Percentiles rank a stretch among this genome's conserved stretches.
These are phyloP conservation scores for Paelopatides confundens DNA, from an alignment of 53 echinoderm and acorn worm genomes.

Conservation along the genomic window DNA sequence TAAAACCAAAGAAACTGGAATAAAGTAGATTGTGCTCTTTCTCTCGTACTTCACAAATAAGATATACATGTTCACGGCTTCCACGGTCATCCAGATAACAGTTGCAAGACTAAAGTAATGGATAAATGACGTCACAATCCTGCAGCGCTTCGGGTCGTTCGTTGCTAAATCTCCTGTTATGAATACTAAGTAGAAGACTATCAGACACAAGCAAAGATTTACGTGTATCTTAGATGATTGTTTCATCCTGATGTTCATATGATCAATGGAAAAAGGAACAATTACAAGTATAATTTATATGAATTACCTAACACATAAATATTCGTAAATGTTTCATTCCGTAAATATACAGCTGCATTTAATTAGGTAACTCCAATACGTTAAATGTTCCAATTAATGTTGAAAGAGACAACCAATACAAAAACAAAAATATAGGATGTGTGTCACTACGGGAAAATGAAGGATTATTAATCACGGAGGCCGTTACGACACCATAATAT, in stretches of 20 bases:
- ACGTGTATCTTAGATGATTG: background rate
- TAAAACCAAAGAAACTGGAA: background rate
- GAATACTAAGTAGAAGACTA: background rate
- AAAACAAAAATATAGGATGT: too few species aligned
- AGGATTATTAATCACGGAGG: too few species aligned
- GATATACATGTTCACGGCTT: slow-evolving; percentile 24
- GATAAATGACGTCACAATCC: background rate
- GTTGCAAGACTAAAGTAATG: background rate
- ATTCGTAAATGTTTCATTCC: too few species aligned
- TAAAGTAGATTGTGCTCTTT: background rate
- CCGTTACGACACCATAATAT: too few species aligned
- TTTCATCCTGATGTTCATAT: background rate
- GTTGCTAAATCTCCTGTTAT: background rate
- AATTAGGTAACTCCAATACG: too few species aligned
- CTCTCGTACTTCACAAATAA: background rate
- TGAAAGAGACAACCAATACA: too few species aligned
- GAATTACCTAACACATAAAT: too few species aligned
- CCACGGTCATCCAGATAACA: background rate
- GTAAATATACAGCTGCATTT: too few species aligned
- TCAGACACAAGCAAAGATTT: background rate
- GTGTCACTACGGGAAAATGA: too few species aligned
- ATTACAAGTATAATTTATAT: too few species aligned
- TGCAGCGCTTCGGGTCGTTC: background rate
- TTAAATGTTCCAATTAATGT: too few species aligned
- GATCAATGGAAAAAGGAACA: too few species aligned